These are phyloP conservation scores for Thyatira batis DNA, from an alignment of 2,888 invertebrate genomes.

Conservation along the genomic window DNA sequence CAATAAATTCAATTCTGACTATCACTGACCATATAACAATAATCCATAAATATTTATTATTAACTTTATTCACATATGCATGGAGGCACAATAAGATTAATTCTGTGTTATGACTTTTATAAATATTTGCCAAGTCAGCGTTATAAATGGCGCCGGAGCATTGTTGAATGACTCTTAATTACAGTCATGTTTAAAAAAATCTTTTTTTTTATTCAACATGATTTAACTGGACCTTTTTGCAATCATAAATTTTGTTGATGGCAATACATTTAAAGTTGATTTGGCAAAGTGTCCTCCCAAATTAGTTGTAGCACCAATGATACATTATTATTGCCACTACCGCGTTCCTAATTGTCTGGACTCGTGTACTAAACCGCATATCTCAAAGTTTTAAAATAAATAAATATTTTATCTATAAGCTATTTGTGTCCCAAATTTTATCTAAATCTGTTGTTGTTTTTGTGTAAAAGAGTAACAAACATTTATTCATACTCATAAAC, in stretches of 20 bases:
- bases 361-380: no score
- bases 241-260: no score
- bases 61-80: not conserved
- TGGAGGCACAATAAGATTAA: not conserved
- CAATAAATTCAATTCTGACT: not conserved
- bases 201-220: not conserved
- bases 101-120: not conserved
- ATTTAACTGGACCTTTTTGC: not conserved
- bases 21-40: not conserved
- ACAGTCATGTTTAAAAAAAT: not conserved
- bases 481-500: no score
- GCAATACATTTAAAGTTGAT: not conserved
- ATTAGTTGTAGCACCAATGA: not conserved
- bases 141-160: constrained; percentile 11
- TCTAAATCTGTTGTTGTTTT: no score
- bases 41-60: not conserved
- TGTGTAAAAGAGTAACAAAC: no score
- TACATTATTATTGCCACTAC: not conserved
- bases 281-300: not conserved
- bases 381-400: no score
- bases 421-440: no score
- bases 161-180: constrained; percentile 12
- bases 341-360: no score
- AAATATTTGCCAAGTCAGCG: constrained; percentile 11
- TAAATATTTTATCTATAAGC: no score